A percentile compares a stretch with the other conserved stretches of the same genome.
These are phyloP conservation scores for Littorina saxatilis DNA, from an alignment of 1,140 invertebrate genomes.

Conservation along the genomic window DNA sequence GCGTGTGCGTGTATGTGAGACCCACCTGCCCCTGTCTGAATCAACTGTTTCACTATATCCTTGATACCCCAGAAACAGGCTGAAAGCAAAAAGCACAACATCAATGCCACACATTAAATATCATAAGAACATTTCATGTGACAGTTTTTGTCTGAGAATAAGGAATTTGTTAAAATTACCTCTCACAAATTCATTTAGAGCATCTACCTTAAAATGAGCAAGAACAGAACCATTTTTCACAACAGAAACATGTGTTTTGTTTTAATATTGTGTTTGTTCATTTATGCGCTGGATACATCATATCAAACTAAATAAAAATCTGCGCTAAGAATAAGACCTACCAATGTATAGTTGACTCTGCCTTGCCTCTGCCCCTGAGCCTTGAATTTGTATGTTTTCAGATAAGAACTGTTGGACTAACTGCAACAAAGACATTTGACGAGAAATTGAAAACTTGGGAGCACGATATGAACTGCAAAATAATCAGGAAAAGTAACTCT, in stretches of 20 bases:
- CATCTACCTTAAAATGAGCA: too few species aligned
- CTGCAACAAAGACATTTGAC: constrained; percentile 47
- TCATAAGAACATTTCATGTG: not conserved
- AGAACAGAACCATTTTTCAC: too few species aligned
- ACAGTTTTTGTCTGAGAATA: too few species aligned
- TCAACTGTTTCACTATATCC: constrained; percentile 56
- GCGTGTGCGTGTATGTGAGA: not conserved
- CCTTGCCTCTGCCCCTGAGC: constrained; percentile 53
- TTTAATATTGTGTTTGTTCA: too few species aligned
- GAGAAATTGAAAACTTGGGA: not conserved
- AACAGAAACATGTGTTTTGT: too few species aligned
- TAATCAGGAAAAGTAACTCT: too few species aligned
- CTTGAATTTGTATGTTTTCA: constrained; percentile 66
- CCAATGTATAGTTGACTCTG: constrained; percentile 71
- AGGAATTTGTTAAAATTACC: not conserved
- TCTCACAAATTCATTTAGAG: too few species aligned
- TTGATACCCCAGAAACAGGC: constrained; percentile 70
- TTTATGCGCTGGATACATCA: too few species aligned
- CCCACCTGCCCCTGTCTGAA: constrained; percentile 54
- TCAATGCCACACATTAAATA: too few species aligned
- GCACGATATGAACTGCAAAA: too few species aligned
- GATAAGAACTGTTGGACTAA: constrained; percentile 67
- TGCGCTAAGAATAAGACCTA: constrained; percentile 32
- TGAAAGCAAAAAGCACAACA: constrained; percentile 48
- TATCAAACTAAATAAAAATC: too few species aligned